A percentile compares a stretch with the other conserved stretches of the same genome.
Conservation (phyloP, 2,797 vertebrate genomes). For the Anguilla anguilla region DNA sequence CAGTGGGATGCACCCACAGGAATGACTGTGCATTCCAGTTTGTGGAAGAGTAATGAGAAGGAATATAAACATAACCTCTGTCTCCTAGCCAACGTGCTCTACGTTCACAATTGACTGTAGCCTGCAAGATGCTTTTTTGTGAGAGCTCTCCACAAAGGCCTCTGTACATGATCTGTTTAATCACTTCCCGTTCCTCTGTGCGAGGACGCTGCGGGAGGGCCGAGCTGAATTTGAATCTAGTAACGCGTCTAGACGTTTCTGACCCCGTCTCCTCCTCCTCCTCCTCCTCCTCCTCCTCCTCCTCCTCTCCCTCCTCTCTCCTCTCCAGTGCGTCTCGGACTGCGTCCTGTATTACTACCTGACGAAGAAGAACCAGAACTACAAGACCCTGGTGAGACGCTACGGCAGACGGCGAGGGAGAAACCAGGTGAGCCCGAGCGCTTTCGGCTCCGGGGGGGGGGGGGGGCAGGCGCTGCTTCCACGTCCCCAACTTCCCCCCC, state of each 20-base stretch:
- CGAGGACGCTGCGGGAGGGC: neutral
- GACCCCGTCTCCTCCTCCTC: neutral
- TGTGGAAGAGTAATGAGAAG: neutral
- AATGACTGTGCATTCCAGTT: neutral
- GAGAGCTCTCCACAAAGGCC: neutral
- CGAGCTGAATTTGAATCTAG: neutral
- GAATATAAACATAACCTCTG: neutral
- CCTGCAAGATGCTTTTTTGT: neutral
- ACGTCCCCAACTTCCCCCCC: neutral
- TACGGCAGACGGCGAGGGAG: slow-evolving; percentile 91
- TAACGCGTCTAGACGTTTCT: neutral
- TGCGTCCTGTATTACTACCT: slow-evolving; percentile 98
- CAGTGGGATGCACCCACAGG: neutral
- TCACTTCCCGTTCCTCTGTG: neutral
- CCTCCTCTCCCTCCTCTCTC: slow-evolving; percentile 31
- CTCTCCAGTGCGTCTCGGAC: slow-evolving; percentile 88
- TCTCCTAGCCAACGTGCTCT: neutral
- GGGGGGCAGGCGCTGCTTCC: no score
- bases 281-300: slow-evolving; percentile 43
- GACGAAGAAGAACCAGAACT: slow-evolving; percentile 99
- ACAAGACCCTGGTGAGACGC: slow-evolving; percentile 92
- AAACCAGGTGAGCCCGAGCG: slow-evolving; percentile 81
- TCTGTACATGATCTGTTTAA: neutral
- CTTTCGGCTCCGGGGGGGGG: neutral
- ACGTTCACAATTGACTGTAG: neutral